These are phyloP conservation scores for Tolmerus cingulatus DNA, from an alignment of 2,888 invertebrate species.

Conservation along the genomic window DNA sequence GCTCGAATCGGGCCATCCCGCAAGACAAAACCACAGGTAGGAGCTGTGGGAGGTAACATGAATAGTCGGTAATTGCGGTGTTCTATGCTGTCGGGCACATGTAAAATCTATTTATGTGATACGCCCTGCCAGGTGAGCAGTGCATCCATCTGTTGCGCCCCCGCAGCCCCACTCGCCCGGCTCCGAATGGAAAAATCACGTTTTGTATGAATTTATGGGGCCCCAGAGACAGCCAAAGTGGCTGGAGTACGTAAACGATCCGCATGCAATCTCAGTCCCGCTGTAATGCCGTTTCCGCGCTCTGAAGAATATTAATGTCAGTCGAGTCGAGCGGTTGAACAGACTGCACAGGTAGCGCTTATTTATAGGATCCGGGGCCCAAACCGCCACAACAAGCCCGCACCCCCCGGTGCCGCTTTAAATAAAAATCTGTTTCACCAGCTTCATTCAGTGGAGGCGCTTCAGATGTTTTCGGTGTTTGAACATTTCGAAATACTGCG, in stretches of 20 bases:
- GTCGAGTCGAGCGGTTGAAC: background rate
- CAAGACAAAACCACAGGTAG: constrained; percentile 31
- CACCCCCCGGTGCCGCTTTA: background rate
- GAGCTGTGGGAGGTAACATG: constrained; percentile 9
- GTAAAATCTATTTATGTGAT: constrained; percentile 31
- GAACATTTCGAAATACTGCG: background rate
- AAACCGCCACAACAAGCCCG: background rate
- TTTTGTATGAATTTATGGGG: constrained; percentile 14
- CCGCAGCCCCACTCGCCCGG: background rate
- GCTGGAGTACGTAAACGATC: background rate
- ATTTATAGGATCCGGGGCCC: background rate
- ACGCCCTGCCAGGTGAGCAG: background rate
- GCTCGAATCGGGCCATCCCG: background rate
- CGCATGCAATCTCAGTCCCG: background rate
- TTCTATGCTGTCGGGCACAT: constrained; percentile 20
- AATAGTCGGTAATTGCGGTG: constrained; percentile 36
- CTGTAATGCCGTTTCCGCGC: constrained; percentile 5
- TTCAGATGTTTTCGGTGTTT: background rate
- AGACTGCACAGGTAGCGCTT: background rate
- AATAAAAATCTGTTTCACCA: background rate
- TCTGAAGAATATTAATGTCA: constrained; percentile 7
- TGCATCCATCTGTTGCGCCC: constrained; percentile 19
- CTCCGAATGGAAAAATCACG: constrained; percentile 22
- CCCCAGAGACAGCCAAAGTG: background rate
- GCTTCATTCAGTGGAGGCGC: background rate